Evolutionary conservation across 2,113 vertebrate species (phyloP).

Genomic region (Psammodynastes pulverulentus): DNA sequence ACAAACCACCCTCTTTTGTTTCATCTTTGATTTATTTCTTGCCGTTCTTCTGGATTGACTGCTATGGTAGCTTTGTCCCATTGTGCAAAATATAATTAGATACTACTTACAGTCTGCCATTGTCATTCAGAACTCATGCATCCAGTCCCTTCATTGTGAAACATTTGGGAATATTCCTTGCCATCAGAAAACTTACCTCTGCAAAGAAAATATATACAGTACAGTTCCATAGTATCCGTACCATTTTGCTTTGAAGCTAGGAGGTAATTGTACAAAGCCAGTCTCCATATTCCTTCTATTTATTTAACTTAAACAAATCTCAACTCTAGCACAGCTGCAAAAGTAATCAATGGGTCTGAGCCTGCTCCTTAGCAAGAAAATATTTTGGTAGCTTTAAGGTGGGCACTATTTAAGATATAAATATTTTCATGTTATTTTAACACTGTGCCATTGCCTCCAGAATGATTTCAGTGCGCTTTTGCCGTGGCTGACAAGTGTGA

Average conservation of each 20-base stretch:
- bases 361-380: conserved; percentile 55
- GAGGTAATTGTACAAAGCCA: conserved; percentile 60
- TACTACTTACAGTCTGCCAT: conserved; percentile 50
- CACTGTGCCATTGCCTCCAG: conserved; percentile 58
- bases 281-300: conserved; percentile 48
- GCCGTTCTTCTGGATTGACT: background rate
- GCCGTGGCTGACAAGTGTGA: conserved; percentile 67
- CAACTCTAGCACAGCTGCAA: conserved; percentile 55
- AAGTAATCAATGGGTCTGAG: conserved; percentile 56
- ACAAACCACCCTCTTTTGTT: background rate
- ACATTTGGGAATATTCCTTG: conserved; percentile 57
- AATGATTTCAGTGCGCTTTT: conserved; percentile 55
- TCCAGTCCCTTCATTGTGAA: conserved; percentile 45
- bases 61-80: background rate
- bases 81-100: conserved; percentile 27
- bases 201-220: conserved; percentile 44
- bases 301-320: conserved; percentile 53
- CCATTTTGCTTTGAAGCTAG: conserved; percentile 42
- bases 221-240: conserved; percentile 51
- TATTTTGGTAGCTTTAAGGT: conserved; percentile 69
- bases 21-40: background rate
- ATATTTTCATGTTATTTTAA: conserved; percentile 68
- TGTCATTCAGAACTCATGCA: conserved; percentile 60
- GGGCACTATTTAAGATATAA: conserved; percentile 65
- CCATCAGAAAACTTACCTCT: conserved; percentile 60